Evolutionary conservation across 2,888 invertebrate species (phyloP).

Genomic region (Trichopria drosophilae): DNA sequence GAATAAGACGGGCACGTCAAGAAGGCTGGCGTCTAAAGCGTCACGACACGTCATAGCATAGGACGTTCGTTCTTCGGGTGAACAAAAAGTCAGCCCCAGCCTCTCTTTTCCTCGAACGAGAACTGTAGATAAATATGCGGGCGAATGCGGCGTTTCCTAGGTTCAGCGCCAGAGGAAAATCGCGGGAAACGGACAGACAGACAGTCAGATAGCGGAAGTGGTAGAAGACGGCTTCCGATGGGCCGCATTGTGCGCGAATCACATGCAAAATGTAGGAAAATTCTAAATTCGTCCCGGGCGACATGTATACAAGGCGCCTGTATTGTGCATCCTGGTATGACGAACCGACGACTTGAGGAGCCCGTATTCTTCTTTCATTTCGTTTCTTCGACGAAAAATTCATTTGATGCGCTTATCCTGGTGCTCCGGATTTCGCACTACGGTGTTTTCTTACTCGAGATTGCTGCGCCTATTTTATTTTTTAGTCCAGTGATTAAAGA

Average conservation of each 20-base stretch:
- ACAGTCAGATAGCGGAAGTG: constrained; percentile 48
- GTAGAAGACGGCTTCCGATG: constrained; percentile 51
- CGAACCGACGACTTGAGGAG: constrained; percentile 27
- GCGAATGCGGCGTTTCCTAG: constrained; percentile 37
- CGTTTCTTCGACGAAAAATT: constrained; percentile 38
- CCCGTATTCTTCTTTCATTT: constrained; percentile 34
- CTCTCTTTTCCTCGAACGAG: no score
- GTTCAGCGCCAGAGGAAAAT: constrained; percentile 35
- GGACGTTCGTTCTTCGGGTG: no score
- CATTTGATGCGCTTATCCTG: no score
- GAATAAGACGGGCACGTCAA: no score
- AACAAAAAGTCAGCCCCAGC: no score
- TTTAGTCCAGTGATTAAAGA: no score
- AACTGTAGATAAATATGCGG: constrained; percentile 14
- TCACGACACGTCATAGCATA: constrained; percentile 17
- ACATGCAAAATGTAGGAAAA: constrained; percentile 47
- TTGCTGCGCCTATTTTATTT: no score
- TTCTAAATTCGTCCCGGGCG: constrained; percentile 38
- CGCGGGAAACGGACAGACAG: constrained; percentile 43
- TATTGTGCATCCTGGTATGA: no score
- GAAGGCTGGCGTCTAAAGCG: no score
- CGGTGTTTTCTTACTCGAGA: no score
- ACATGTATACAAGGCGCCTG: no score
- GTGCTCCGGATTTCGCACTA: no score
- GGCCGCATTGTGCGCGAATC: constrained; percentile 48